Evolutionary conservation across 2,888 invertebrate species (phyloP), one percentile per base, ranked within the genome.

Genomic region (Drosophila percnosoma): DNA sequence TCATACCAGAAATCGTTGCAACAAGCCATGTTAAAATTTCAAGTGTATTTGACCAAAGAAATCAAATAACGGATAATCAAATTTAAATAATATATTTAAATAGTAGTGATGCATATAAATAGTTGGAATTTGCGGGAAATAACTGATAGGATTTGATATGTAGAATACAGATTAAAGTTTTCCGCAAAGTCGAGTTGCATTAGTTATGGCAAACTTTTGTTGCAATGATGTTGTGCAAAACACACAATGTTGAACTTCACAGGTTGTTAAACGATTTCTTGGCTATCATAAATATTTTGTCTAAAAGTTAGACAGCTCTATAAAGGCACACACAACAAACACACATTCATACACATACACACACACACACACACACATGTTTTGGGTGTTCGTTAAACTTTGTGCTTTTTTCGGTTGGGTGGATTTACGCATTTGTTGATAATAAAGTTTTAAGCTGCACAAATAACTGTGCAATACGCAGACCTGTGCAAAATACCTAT

Each of bases 391-490:
- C 33, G 77, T 69, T 77, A 80, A 87, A 86, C 73, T 80, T 86
- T 83, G 77, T 64, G 67, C 66, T 75, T 83, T 79, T 79, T 75
- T 69, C 75, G 62, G 81, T 79, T 73, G 80, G 78, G 57, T 86
- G 83, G 88, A 85, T 85, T 88, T 85, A 85, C 85, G 88, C 88
- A 86, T 85, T 85, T 85, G 85, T 85, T 85, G 85, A 85, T 85
- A 85, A 75, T 88, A 85, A 85, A 85, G 66, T 88, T 86, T 88
- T 88, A 82, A 86, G 83, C 80, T 86, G 73, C 83, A 60, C 83
- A 83, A 87, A 87, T 85, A 80, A 73, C 83, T 78, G 82, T 72
- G 68, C 64, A 69, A 66, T 68, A 65, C 57, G 64, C 70, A 58
- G 68, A 58, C 76, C 68, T 68, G 18, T 54, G 34, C 24, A 45